Conservation (phyloP, 2,113 vertebrate species). For the Neodontobutis hainanensis region DNA sequence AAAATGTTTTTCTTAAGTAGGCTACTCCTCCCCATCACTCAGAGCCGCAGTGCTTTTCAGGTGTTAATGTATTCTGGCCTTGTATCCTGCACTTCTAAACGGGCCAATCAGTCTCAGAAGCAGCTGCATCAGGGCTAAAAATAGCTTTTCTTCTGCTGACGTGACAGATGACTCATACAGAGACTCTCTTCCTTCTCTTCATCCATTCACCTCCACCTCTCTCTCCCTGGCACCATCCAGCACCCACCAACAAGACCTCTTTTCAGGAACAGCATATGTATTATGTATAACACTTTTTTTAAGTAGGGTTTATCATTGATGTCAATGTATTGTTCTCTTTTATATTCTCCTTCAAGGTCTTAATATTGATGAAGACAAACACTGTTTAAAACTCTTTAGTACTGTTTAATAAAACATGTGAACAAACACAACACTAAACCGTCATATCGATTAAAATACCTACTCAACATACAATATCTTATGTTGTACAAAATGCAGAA, state of each 20-base stretch:
- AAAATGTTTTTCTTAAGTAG: background rate
- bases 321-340: background rate
- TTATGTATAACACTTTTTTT: background rate
- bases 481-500: too few relatives aligned
- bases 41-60: constrained; percentile 11
- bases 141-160: constrained; percentile 66
- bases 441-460: background rate
- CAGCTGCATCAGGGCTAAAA: constrained; percentile 65
- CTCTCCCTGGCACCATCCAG: constrained; percentile 14
- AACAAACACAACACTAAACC: background rate
- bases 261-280: background rate
- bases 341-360: background rate
- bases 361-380: background rate
- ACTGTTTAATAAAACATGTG: background rate
- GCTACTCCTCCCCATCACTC: background rate
- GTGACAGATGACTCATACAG: constrained; percentile 72
- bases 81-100: constrained; percentile 35
- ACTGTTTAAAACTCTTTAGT: background rate
- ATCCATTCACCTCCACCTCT: constrained; percentile 17
- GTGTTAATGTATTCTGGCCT: constrained; percentile 45
- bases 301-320: background rate
- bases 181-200: constrained; percentile 32
- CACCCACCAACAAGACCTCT: constrained; percentile 1
- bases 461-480: too few relatives aligned
- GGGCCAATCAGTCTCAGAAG: constrained; percentile 51